Base-by-base conservation (phyloP, 2,797 vertebrate genomes). In the Emydoidea blandingii region DNA sequence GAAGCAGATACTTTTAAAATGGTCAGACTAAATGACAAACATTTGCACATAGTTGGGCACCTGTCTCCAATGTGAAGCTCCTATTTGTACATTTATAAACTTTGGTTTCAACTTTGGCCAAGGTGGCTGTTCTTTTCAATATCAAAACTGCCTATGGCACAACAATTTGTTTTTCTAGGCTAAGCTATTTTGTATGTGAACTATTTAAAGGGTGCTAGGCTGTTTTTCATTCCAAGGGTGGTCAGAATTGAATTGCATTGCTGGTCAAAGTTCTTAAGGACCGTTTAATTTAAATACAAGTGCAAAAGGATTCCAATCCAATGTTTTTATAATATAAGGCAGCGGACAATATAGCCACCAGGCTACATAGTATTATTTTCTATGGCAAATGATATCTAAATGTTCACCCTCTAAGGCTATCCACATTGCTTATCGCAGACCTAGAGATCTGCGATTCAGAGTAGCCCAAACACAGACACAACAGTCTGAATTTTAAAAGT, bases 181-280 rank as follows among this genome's bases (percentile, higher is more conserved):
- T 12, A 87, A 2, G 2, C 2, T 81, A 44, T 88, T 85, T 87
- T 23, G 25, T 14, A 81, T 31, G 11, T 59, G 37, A 5, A n/a
- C 16, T 83, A 19, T 54, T 91, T 72, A 83, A 88, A 79, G 12
- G 6, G 54, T 3, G 0, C 6, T 83, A 10, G 57, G 82, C 34
- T 19, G 1, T 1, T 88, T 76, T 81, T 78, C 9, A 54, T 19
- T 76, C 81, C 3, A 47, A 68, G n/a, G 34, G 4, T 80, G 49
- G 1, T 29, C 62, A 89, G 47, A 92, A 78, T 9, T 72, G 1
- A 8, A 57, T 85, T 53, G 0, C 16, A 76, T 65, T 92, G 87
- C 47, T 80, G 21, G 15, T 85, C 91, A 68, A 37, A 37, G 65
- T 83, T 52, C 47, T 81, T 85, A 41, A 89, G 49, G 15, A 85